phyloP scores from a whole-genome alignment of 2,113 vertebrate genomes.

The Chionodraco myersi region DNA sequence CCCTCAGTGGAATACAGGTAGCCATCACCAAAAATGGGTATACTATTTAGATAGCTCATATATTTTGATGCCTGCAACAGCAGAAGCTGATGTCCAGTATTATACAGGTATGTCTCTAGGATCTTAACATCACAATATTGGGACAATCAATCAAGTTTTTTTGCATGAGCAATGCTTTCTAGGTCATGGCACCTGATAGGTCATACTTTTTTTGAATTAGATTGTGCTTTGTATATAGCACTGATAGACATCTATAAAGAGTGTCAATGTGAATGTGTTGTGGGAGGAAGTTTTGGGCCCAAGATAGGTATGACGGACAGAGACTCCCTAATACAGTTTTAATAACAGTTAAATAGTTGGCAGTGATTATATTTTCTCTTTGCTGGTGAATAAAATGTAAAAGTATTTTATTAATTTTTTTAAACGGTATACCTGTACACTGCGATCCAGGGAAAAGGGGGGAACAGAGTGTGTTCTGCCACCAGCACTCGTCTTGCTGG shows the following conservation, averaged over 20 bases:
- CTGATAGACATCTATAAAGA: neutral
- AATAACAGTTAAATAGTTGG: neutral
- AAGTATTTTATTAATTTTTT: neutral
- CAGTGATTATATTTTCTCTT: neutral
- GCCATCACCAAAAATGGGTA: neutral
- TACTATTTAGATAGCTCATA: neutral
- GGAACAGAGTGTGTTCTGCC: slow-evolving; percentile 95
- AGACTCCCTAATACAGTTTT: neutral
- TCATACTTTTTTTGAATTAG: no score
- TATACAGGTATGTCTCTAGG: neutral
- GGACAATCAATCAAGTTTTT: neutral
- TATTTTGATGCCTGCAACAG: neutral
- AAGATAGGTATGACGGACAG: neutral
- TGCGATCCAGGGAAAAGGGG: slow-evolving; percentile 91
- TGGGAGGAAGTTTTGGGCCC: neutral
- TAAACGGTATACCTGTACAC: slow-evolving; percentile 89
- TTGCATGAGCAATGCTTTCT: neutral
- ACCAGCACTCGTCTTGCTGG: slow-evolving; percentile 94
- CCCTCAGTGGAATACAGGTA: no score
- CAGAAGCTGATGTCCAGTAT: neutral
- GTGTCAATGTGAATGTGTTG: neutral
- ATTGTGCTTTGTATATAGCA: neutral
- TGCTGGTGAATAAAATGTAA: neutral
- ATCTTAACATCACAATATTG: neutral
- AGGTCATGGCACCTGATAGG: no score